Base-by-base conservation (phyloP, 2,113 vertebrate species). In the Struthio camelus region DNA sequence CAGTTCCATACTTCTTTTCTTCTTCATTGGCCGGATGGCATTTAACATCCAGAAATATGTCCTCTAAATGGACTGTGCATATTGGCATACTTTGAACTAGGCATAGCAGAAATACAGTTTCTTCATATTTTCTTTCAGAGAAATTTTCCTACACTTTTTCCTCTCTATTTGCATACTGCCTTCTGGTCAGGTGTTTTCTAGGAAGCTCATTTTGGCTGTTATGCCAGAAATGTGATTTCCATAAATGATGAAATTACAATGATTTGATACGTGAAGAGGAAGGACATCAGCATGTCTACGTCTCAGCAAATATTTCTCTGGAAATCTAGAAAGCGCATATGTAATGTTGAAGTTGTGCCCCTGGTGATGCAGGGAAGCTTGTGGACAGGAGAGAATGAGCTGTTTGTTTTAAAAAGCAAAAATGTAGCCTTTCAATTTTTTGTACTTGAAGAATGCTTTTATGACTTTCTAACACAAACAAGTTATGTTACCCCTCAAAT, bases 91-190 rank as follows among this genome's bases (percentile, higher is more conserved):
- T 40, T 59, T 34, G n/a, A 54, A 62, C 53, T 83, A 40, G n/a
- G 53, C 10, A 19, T 1, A 51, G 7, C 22, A 85, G 34, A 81
- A 93, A 78, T 53, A 24, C 0, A 48, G 14, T 58, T 85, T 73
- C 53, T 46, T 89, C 2, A 32, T 56, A 15, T 84, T 89, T 89
- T 78, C 59, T 77, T 34, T 8, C 32, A 83, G 8, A 19, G 8
- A 53, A 14, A 16, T 14, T 80, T 81, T 46, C 36, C 9, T 14
- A 23, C 1, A 0, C 1, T 42, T 15, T 62, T 73, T 1, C 15
- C 9, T 16, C 12, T 56, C 7, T 48, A 9, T 28, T 56, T 8
- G 6, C 40, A 19, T 59, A 9, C 1, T 7, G 72, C 18, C 80
- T 28, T 91, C 69, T 67, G 5, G 9, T 67, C 36, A 85, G 75